These are phyloP conservation scores for Sesia apiformis DNA, from an alignment of 2,888 invertebrate genomes.

Conservation along the genomic window DNA sequence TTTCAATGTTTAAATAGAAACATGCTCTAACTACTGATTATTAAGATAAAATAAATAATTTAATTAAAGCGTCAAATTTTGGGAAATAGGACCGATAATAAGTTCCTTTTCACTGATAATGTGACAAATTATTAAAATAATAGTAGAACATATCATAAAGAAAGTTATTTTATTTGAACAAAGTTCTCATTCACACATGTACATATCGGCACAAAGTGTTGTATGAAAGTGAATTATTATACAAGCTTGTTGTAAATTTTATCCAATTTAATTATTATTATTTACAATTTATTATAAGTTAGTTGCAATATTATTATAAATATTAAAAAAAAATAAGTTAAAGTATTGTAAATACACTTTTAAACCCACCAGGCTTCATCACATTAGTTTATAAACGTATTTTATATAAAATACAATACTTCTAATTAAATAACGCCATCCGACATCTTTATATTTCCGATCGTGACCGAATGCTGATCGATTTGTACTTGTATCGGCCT, in stretches of 20 bases:
- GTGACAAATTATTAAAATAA: not conserved
- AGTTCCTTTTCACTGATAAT: too few relatives aligned
- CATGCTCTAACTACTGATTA: too few relatives aligned
- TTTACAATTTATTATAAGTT: conserved; percentile 15
- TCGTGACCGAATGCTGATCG: too few relatives aligned
- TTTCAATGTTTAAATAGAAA: too few relatives aligned
- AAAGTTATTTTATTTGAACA: conserved; percentile 33
- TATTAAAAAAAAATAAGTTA: conserved; percentile 6
- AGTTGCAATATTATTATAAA: conserved; percentile 25
- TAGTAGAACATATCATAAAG: not conserved
- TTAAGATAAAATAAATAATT: too few relatives aligned
- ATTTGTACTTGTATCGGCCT: too few relatives aligned
- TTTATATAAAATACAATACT: too few relatives aligned
- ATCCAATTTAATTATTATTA: conserved; percentile 11
- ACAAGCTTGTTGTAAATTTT: conserved; percentile 35
- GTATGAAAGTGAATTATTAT: conserved; percentile 13
- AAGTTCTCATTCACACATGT: conserved; percentile 44
- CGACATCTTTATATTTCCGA: too few relatives aligned
- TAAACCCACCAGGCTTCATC: not conserved
- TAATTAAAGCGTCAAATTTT: too few relatives aligned
- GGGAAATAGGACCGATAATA: too few relatives aligned
- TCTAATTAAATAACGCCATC: too few relatives aligned
- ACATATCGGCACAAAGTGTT: conserved; percentile 57
- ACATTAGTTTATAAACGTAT: too few relatives aligned
- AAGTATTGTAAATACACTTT: not conserved